Percentiles rank a stretch among this genome's conserved stretches.
Conservation (phyloP, 1,140 invertebrate genomes). For the Calephelis virginiensis region DNA sequence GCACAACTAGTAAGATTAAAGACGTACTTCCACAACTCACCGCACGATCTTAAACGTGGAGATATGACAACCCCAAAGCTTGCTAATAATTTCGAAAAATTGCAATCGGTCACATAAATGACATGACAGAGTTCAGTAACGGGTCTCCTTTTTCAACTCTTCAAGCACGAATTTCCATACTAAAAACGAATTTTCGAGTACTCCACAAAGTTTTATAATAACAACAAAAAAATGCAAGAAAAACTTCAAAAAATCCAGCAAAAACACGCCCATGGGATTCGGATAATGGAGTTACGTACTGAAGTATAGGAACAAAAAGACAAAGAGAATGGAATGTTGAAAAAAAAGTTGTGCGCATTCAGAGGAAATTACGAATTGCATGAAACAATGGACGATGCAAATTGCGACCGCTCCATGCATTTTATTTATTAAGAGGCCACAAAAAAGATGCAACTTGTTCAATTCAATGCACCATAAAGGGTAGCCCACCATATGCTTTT, state of each 20-base stretch:
- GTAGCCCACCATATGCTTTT: constrained; percentile 51
- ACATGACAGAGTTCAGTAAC: too few relatives aligned
- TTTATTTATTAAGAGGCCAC: constrained; percentile 56
- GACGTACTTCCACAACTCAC: too few relatives aligned
- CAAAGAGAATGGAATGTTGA: constrained; percentile 37
- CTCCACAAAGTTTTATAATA: background rate
- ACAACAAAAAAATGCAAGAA: background rate
- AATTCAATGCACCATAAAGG: constrained; percentile 63
- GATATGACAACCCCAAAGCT: too few relatives aligned
- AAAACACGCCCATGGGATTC: constrained; percentile 9
- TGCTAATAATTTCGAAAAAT: too few relatives aligned
- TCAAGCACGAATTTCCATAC: too few relatives aligned
- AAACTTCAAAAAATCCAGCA: constrained; percentile 10
- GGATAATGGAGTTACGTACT: constrained; percentile 14
- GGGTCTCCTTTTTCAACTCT: too few relatives aligned
- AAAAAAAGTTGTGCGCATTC: constrained; percentile 50
- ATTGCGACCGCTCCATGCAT: constrained; percentile 48
- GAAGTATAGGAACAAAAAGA: constrained; percentile 40
- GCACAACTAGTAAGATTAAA: too few relatives aligned
- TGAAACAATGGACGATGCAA: constrained; percentile 70
- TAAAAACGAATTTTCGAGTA: background rate
- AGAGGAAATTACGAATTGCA: constrained; percentile 60
- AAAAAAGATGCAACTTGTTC: constrained; percentile 59
- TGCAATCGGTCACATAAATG: too few relatives aligned
- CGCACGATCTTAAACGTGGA: too few relatives aligned